Evolutionary conservation across 2,888 invertebrate genomes (phyloP).

Genomic region (Pardosa pseudoannulata): DNA sequence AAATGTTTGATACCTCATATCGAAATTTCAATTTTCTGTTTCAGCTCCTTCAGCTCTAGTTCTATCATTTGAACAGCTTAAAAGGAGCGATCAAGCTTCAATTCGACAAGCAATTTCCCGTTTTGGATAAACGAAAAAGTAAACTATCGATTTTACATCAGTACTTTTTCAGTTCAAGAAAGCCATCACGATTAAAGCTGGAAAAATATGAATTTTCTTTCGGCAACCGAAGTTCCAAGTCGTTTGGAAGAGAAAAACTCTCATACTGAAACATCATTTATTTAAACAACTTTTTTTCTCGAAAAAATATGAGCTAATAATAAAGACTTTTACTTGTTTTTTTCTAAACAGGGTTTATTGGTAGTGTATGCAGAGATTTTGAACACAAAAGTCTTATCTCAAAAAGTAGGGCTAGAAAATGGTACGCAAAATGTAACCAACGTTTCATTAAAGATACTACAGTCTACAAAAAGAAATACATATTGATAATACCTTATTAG

Average conservation of each 20-base stretch:
- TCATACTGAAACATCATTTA: background rate
- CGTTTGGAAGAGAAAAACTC: background rate
- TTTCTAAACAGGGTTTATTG: background rate
- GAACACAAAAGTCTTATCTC: background rate
- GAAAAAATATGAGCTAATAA: background rate
- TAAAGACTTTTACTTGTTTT: background rate
- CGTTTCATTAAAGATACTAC: no score
- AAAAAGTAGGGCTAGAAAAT: background rate
- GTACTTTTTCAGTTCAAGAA: background rate
- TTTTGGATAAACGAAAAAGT: background rate
- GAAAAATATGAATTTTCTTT: background rate
- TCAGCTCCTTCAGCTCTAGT: background rate
- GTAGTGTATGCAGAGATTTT: background rate
- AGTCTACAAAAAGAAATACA: no score
- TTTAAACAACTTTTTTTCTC: background rate
- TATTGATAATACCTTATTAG: no score
- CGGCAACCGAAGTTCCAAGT: background rate
- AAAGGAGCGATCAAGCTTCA: background rate
- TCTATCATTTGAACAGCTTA: constrained; percentile 12
- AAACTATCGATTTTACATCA: constrained; percentile 3
- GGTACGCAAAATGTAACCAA: background rate
- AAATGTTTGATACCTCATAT: background rate
- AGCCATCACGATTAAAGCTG: background rate
- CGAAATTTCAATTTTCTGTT: constrained; percentile 9
- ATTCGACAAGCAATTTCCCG: constrained; percentile 7